Conservation (phyloP, 2,113 vertebrate species). For the Corythoichthys haematopterus region DNA sequence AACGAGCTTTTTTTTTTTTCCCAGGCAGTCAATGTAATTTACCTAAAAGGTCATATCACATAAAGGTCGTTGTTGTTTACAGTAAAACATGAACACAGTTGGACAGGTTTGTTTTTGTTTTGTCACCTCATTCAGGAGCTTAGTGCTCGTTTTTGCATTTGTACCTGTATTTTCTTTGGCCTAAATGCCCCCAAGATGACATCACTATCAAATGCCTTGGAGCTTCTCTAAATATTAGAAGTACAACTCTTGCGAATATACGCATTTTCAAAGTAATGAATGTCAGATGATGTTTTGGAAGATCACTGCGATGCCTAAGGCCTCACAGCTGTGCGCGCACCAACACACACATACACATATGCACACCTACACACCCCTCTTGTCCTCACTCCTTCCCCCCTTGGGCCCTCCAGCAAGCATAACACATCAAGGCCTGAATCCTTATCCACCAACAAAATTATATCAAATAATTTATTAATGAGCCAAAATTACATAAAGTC, state of each 20-base stretch:
- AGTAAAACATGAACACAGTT: slow-evolving; percentile 21
- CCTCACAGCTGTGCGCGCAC: slow-evolving; percentile 39
- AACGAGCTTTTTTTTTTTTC: slow-evolving; percentile 23
- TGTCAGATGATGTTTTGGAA: slow-evolving; percentile 56
- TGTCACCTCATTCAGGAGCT: not conserved
- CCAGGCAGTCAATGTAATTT: slow-evolving; percentile 23
- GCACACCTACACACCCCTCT: slow-evolving; percentile 22
- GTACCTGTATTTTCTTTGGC: not conserved
- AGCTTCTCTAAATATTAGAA: slow-evolving; percentile 46
- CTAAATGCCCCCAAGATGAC: not conserved
- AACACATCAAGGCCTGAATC: slow-evolving; percentile 52
- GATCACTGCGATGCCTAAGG: slow-evolving; percentile 46
- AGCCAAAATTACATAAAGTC: slow-evolving; percentile 66
- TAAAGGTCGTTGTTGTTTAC: slow-evolving; percentile 31
- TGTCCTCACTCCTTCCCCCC: slow-evolving; percentile 42
- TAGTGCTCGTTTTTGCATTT: not conserved
- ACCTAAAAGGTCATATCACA: slow-evolving; percentile 32
- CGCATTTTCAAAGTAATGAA: slow-evolving; percentile 47
- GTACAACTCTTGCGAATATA: slow-evolving; percentile 32
- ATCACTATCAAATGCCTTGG: slow-evolving; percentile 21
- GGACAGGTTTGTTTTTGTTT: slow-evolving; percentile 5
- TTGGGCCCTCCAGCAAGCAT: slow-evolving; percentile 39
- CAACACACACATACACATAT: not conserved
- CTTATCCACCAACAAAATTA: slow-evolving; percentile 58
- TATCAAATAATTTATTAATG: slow-evolving; percentile 67